Evolutionary conservation across 2,888 invertebrate genomes (phyloP), one percentile per base, ranked within the genome.

Genomic region (Gastracanthus pulcherrimus): DNA sequence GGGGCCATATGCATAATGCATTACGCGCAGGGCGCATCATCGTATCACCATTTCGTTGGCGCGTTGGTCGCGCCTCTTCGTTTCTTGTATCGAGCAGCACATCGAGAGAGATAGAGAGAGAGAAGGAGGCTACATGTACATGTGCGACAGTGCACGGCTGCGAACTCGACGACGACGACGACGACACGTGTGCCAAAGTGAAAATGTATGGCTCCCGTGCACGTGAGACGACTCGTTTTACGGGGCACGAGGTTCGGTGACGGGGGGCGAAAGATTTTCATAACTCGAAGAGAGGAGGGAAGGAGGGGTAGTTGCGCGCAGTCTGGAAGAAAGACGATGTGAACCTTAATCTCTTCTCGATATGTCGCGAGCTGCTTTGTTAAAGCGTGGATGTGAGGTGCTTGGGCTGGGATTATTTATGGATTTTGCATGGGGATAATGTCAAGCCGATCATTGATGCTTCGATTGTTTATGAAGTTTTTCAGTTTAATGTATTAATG

Each of bases 171-270:
- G 87, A 88, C 87, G 87, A n/a, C n/a, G n/a, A n/a, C n/a, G n/a
- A n/a, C n/a, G 87, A 89, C 91, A 91, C 89, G 89, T 91, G 91
- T 88, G 91, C 89, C 88, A 91, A 91, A 91, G 91, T 90, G 91
- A 91, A 91, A 91, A 91, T 89, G 88, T 91, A 91, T 91, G 86
- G 88, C 87, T 84, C 81, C 4, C 31, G 71, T 83, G 86, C 88
- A 87, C 90, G 90, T 90, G 90, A 90, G 87, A 79, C 85, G 89
- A 87, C 86, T 87, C 83, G 67, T 75, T 83, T 87, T 86, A 82
- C 85, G 76, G 76, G 80, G 67, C 72, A 76, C 74, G 83, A 74
- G 70, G 31, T 45, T 45, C 45, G n/a, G n/a, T n/a, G n/a, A n/a
- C n/a, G n/a, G n/a, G n/a, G n/a, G n/a, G 23, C 9, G 16, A 41